Evolutionary conservation across 2,888 invertebrate genomes (phyloP).

Genomic region (Stenodera caucasica): DNA sequence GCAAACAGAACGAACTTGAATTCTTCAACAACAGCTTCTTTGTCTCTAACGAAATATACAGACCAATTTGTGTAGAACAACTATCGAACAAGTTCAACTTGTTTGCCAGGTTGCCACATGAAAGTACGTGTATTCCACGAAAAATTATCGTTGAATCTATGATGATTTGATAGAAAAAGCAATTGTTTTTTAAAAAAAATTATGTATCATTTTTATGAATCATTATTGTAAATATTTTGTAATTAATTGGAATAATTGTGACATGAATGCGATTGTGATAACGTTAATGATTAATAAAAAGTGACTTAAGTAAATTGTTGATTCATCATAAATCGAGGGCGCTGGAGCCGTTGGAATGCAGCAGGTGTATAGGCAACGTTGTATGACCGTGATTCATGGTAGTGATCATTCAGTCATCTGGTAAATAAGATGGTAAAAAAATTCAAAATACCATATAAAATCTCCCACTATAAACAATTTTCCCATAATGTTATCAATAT

Average conservation of each 20-base stretch:
- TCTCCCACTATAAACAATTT: not conserved
- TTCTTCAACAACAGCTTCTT: too few species aligned
- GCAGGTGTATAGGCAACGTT: conserved; percentile 20
- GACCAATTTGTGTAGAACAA: not conserved
- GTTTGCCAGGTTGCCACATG: conserved; percentile 21
- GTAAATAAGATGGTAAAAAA: conserved; percentile 1
- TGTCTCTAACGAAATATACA: too few species aligned
- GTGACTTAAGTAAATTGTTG: not conserved
- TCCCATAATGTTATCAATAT: not conserved
- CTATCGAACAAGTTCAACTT: conserved; percentile 11
- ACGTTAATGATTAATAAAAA: too few species aligned
- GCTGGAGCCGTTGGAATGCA: conserved; percentile 19
- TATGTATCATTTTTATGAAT: too few species aligned
- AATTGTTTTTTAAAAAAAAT: too few species aligned
- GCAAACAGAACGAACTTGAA: too few species aligned
- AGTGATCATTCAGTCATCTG: conserved; percentile 7
- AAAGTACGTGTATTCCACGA: not conserved
- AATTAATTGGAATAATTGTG: not conserved
- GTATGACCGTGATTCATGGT: conserved; percentile 21
- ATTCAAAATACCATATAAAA: not conserved
- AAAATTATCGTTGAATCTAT: too few species aligned
- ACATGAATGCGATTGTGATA: too few species aligned
- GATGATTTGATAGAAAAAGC: too few species aligned
- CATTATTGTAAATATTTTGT: conserved; percentile 4
- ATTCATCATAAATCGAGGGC: conserved; percentile 6